Evolutionary conservation across 2,888 invertebrate genomes (phyloP), one percentile per base, ranked within the genome.

Genomic region (Calameuta filiformis): DNA sequence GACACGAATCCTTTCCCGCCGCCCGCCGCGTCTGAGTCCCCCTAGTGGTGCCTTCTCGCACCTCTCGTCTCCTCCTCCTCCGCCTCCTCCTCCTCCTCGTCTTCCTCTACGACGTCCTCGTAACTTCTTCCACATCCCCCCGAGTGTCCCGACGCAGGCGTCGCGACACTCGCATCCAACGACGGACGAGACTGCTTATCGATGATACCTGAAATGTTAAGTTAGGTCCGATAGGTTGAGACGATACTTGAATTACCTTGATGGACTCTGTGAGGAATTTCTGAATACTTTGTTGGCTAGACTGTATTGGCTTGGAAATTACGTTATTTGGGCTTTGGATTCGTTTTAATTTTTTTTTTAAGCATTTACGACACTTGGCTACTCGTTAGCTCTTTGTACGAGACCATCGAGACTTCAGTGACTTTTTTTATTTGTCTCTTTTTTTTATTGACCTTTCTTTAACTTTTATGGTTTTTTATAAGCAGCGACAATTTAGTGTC

Each of bases 1-100:
- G 93, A 92, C 92, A 92, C 91, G 89, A 92, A 92, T 92, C 91
- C 91, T 92, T 89, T 90, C 90, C 90, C 90, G 83, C 85, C 84
- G 89, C 90, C 92, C 91, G 90, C 92, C 91, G 90, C 92, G 92
- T 92, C 92, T 91, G 89, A 88, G 69, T 90, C 87, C 82, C 89
- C 56, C 56, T 91, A 90, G 90, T 87, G 87, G 87, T 87, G 91
- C 91, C 91, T 92, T 92, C 89, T 91, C 91, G 91, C 90, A 88
- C 90, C 77, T 73, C 81, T 82, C 76, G 84, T 77, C 76, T 35
- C 73, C 82, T 40, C 76, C 30, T 30, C 35, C 37, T 74, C 40
- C 35, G 9, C 35, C 40, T 6, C 56, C 56, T 56, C 37, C 37
- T 37, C 23, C 40, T 23, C 56, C 23, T 56, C 56, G 56, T 56